Evolutionary conservation across 2,797 vertebrate species (phyloP), one percentile per base, ranked within the genome.

Genomic region (Chelon auratus): DNA sequence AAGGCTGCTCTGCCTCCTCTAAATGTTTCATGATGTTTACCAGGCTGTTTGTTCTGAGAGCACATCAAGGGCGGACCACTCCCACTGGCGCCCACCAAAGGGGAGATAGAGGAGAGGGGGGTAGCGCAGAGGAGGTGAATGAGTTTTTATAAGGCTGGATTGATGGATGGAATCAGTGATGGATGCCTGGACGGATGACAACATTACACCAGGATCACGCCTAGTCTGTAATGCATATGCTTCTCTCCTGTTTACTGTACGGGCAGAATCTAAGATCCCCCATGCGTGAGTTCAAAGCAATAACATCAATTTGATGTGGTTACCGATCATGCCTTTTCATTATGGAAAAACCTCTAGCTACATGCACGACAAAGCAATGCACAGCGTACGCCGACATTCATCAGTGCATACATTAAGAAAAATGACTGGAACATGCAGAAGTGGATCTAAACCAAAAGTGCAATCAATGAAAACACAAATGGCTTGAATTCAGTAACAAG

Each of bases 1-100:
- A 90, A 88, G 83, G 85, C 83, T 84, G 88, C 91, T 89, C 92
- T 93, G 90, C 92, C 88, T 91, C 84, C 84, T 86, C 87, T 95
- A 93, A 94, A 94, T 94, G 93, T 95, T 95, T 95, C 91, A 95
- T 94, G 93, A 94, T 95, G 93, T 95, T 95, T 94, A 95, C 93
- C 90, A 92, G 91, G 80, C 89, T 95, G 90, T 91, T 92, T 93
- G 93, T 93, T 93, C 89, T 80, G 86, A 92, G 90, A 91, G 90
- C 87, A 94, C 91, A 95, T 95, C 93, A 94, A 94, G 89, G 88
- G 81, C 75, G 43, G 83, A 80, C 74, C 82, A 86, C 87, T 90
- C 88, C 93, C 89, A 87, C 76, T 42, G 77, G 90, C 78, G 80
- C 73, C 82, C 81, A 82, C 80, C 72, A 63, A 65, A 68, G 62